A percentile compares a stretch with the other conserved stretches of the same genome.
Evolutionary conservation across 2,888 invertebrate genomes (phyloP).

Genomic region (Drosophila macrospina): DNA sequence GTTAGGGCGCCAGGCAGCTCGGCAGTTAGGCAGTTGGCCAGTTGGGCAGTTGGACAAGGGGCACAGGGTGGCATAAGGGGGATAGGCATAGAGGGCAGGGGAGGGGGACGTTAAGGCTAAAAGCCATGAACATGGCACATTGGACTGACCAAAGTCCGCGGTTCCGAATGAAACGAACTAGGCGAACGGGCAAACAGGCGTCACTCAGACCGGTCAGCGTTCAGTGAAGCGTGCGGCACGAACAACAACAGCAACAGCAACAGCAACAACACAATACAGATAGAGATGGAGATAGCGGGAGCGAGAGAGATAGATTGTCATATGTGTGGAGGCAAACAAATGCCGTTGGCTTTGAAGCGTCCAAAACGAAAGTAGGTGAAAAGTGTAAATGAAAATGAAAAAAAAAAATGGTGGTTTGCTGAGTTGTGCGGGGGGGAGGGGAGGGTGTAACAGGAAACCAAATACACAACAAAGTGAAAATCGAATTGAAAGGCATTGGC

Average conservation of each 20-base stretch:
- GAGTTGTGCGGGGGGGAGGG: too few species aligned
- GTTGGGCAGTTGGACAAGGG: too few species aligned
- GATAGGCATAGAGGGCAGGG: neutral
- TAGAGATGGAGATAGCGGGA: neutral
- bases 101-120: slow-evolving; percentile 25
- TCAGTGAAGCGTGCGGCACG: slow-evolving; percentile 61
- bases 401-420: too few species aligned
- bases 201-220: slow-evolving; percentile 65
- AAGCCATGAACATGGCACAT: slow-evolving; percentile 46
- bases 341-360: slow-evolving; percentile 54
- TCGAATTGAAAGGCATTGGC: slow-evolving; percentile 64
- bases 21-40: too few species aligned
- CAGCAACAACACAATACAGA: slow-evolving; percentile 7
- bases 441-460: too few species aligned
- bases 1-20: neutral
- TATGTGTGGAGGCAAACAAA: slow-evolving; percentile 36
- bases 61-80: too few species aligned
- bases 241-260: slow-evolving; percentile 42
- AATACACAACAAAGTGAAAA: slow-evolving; percentile 58
- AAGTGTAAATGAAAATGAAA: slow-evolving; percentile 63
- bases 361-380: slow-evolving; percentile 73
- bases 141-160: slow-evolving; percentile 57
- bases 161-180: slow-evolving; percentile 37
- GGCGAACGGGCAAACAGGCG: slow-evolving; percentile 47
- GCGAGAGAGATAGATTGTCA: neutral